These are phyloP conservation scores for Parotocinclus haroldoi DNA, from an alignment of 2,797 vertebrate genomes.

Conservation along the genomic window DNA sequence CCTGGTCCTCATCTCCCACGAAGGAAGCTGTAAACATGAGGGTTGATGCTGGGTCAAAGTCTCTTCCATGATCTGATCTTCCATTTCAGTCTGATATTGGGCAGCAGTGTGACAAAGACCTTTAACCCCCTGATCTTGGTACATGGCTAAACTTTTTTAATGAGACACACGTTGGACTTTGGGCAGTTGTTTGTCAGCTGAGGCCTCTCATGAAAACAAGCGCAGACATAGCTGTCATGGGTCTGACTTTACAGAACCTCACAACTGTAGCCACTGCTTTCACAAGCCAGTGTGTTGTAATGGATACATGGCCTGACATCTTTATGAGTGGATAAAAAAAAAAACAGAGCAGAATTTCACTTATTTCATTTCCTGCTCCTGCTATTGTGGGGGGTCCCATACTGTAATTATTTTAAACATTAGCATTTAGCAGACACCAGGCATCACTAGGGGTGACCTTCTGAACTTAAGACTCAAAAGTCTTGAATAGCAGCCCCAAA, in stretches of 20 bases:
- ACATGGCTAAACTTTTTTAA: constrained; percentile 62
- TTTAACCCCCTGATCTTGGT: constrained; percentile 43
- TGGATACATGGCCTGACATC: too few species aligned
- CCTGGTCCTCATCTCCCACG: constrained; percentile 42
- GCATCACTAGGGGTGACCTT: too few species aligned
- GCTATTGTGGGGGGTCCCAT: too few species aligned
- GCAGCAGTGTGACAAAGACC: constrained; percentile 33
- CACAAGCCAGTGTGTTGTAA: constrained; percentile 12
- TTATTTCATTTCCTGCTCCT: too few species aligned
- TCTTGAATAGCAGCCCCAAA: too few species aligned
- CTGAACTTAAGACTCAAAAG: too few species aligned
- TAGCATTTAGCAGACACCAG: too few species aligned
- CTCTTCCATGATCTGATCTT: constrained; percentile 55
- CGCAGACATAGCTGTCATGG: constrained; percentile 66
- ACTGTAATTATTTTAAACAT: too few species aligned
- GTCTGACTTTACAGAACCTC: too few species aligned
- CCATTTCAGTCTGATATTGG: constrained; percentile 36
- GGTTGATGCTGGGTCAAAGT: constrained; percentile 58
- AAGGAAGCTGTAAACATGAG: constrained; percentile 59
- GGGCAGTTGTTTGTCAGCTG: constrained; percentile 54
- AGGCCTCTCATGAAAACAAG: constrained; percentile 65
- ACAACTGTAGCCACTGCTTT: neutral
- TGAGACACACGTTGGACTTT: constrained; percentile 64
- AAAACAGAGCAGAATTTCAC: too few species aligned
- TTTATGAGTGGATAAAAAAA: too few species aligned